Evolutionary conservation across 2,888 invertebrate genomes (phyloP).

Genomic region (Gari tellinella): DNA sequence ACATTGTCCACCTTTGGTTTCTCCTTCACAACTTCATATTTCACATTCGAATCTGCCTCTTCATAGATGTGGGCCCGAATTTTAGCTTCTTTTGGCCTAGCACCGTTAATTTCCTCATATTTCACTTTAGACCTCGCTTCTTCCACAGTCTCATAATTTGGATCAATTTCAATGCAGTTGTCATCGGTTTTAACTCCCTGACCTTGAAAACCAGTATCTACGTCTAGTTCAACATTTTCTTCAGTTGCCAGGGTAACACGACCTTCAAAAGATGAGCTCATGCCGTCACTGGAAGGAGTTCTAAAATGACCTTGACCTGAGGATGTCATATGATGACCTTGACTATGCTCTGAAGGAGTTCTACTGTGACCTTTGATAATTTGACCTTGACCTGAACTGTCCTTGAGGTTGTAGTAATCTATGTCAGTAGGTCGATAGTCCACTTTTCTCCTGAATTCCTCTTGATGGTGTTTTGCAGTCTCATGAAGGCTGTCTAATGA

Average conservation of each 20-base stretch:
- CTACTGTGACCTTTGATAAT: slow-evolving; percentile 29
- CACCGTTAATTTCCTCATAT: slow-evolving; percentile 58
- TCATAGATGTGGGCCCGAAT: slow-evolving; percentile 61
- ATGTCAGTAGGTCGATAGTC: slow-evolving; percentile 43
- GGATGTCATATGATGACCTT: slow-evolving; percentile 43
- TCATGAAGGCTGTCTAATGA: slow-evolving; percentile 77
- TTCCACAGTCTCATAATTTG: slow-evolving; percentile 80
- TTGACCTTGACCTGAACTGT: slow-evolving; percentile 36
- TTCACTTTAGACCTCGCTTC: slow-evolving; percentile 71
- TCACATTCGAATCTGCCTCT: slow-evolving; percentile 67
- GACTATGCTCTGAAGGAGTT: slow-evolving; percentile 50
- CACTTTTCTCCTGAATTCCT: slow-evolving; percentile 47
- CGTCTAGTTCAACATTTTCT: slow-evolving; percentile 48
- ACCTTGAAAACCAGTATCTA: slow-evolving; percentile 56
- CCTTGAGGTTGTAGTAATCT: slow-evolving; percentile 33
- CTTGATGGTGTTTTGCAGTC: slow-evolving; percentile 74
- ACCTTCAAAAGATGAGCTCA: slow-evolving; percentile 46
- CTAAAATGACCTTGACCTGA: slow-evolving; percentile 55
- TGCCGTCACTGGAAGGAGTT: slow-evolving; percentile 44
- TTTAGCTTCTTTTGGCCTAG: slow-evolving; percentile 24
- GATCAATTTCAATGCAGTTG: slow-evolving; percentile 67
- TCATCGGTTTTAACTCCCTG: slow-evolving; percentile 19
- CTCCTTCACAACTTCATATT: slow-evolving; percentile 45
- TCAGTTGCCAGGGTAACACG: slow-evolving; percentile 43
- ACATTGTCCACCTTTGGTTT: slow-evolving; percentile 30